phyloP scores from a whole-genome alignment of 2,113 vertebrate species.

The Apteryx owenii region DNA sequence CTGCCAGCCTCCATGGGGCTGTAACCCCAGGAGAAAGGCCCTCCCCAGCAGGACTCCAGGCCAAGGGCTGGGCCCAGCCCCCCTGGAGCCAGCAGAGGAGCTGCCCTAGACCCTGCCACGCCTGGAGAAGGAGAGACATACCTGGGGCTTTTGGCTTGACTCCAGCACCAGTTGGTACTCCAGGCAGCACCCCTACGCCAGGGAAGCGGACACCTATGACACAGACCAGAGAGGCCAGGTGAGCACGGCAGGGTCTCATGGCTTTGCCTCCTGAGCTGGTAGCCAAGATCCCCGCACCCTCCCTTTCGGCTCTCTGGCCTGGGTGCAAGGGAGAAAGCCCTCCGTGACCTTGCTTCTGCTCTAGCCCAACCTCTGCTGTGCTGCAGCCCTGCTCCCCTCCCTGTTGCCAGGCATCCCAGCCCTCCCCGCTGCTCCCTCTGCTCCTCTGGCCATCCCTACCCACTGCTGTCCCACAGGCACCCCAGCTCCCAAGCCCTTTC shows the following conservation, averaged over 20 bases:
- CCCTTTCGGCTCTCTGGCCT: no score
- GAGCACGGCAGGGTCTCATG: rapidly evolving
- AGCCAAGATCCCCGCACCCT: background rate
- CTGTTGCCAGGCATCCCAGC: background rate
- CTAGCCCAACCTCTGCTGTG: background rate
- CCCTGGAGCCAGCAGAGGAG: background rate
- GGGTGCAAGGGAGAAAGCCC: no score
- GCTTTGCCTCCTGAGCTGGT: background rate
- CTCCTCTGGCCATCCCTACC: background rate
- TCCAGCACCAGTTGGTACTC: slow-evolving; percentile 89
- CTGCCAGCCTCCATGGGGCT: background rate
- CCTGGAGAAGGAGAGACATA: background rate
- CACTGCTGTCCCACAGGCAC: background rate
- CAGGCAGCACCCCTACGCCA: slow-evolving; percentile 89
- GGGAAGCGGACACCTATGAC: slow-evolving; percentile 85
- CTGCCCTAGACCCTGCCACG: background rate
- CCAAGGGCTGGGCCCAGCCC: no score
- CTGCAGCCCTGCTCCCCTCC: background rate
- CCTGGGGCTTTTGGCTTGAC: slow-evolving; percentile 88
- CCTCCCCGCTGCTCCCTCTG: no score
- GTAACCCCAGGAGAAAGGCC: background rate
- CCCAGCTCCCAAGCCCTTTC: background rate
- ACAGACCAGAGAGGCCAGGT: background rate
- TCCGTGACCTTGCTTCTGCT: no score
- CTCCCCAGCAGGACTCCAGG: background rate